Percentiles rank a stretch among this genome's conserved stretches.
These are phyloP conservation scores for Criorhina ranunculi DNA, from an alignment of 2,888 invertebrate species.

Conservation along the genomic window DNA sequence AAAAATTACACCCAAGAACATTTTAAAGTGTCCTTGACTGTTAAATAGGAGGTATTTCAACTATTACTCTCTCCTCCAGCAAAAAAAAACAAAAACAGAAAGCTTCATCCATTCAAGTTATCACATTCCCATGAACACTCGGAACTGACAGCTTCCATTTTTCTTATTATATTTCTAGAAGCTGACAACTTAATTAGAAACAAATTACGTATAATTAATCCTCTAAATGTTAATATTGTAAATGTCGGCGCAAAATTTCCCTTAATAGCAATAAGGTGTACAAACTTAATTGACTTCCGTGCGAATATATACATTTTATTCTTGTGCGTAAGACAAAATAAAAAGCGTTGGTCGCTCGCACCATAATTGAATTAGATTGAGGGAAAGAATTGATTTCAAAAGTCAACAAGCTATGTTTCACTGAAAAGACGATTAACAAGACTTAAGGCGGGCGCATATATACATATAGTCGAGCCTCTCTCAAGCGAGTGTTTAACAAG, in stretches of 20 bases:
- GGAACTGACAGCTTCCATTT: too few relatives aligned
- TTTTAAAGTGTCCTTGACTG: too few relatives aligned
- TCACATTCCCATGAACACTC: too few relatives aligned
- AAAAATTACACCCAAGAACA: too few relatives aligned
- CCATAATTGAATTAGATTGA: slow-evolving; percentile 52
- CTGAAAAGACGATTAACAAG: slow-evolving; percentile 24
- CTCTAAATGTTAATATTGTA: slow-evolving; percentile 24
- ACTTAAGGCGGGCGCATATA: background rate
- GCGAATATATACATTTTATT: background rate
- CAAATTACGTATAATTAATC: slow-evolving; percentile 30
- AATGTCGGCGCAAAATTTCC: background rate
- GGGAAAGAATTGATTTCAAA: slow-evolving; percentile 60
- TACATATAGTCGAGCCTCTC: slow-evolving; percentile 1
- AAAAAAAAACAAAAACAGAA: too few relatives aligned
- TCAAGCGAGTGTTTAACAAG: slow-evolving; percentile 10
- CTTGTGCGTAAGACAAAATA: background rate
- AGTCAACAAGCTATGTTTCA: slow-evolving; percentile 41
- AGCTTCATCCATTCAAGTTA: too few relatives aligned
- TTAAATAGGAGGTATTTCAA: too few relatives aligned
- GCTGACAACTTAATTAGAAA: slow-evolving; percentile 18
- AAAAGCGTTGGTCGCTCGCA: slow-evolving; percentile 4
- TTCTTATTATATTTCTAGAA: too few relatives aligned
- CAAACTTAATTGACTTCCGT: slow-evolving; percentile 42
- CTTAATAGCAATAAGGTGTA: slow-evolving; percentile 6
- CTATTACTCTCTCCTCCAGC: too few relatives aligned